Percentiles rank a stretch among this genome's conserved stretches.
Evolutionary conservation across 2,797 vertebrate genomes (phyloP).

Genomic region (Phrynocephalus forsythii): DNA sequence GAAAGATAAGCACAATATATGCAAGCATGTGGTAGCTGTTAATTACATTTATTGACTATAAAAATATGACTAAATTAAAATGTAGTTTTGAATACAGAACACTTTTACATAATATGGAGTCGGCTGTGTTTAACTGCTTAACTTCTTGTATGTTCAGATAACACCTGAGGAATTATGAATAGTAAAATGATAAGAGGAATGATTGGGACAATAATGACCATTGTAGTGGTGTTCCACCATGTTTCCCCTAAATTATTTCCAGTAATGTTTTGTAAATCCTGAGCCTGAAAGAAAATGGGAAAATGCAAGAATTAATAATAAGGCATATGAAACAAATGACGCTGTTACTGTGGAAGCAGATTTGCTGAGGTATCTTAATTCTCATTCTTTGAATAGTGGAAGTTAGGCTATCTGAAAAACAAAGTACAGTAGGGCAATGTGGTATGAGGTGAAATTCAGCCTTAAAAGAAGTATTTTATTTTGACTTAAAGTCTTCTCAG

Average conservation of each 20-base stretch:
- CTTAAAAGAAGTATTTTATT: neutral
- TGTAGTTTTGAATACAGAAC: neutral
- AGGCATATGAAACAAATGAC: neutral
- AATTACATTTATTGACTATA: neutral
- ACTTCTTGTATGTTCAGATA: constrained; percentile 69
- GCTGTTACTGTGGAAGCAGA: neutral
- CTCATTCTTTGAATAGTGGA: neutral
- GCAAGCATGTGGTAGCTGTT: neutral
- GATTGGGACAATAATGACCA: constrained; percentile 82
- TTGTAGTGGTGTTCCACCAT: constrained; percentile 86
- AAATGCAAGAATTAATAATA: constrained; percentile 28
- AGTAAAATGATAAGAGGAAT: constrained; percentile 77
- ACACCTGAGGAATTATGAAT: constrained; percentile 81
- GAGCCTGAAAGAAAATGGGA: constrained; percentile 77
- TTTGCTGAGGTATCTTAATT: neutral
- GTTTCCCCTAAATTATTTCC: constrained; percentile 81
- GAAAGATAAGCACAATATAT: neutral
- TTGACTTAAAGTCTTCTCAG: neutral
- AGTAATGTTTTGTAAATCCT: constrained; percentile 82
- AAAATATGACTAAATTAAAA: neutral
- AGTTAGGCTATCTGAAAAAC: neutral
- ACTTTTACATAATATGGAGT: neutral
- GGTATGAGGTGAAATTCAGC: neutral
- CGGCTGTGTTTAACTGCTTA: neutral
- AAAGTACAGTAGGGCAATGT: too few species aligned